Conservation (phyloP, 2,888 invertebrate species). For the Octonoba sinensis region DNA sequence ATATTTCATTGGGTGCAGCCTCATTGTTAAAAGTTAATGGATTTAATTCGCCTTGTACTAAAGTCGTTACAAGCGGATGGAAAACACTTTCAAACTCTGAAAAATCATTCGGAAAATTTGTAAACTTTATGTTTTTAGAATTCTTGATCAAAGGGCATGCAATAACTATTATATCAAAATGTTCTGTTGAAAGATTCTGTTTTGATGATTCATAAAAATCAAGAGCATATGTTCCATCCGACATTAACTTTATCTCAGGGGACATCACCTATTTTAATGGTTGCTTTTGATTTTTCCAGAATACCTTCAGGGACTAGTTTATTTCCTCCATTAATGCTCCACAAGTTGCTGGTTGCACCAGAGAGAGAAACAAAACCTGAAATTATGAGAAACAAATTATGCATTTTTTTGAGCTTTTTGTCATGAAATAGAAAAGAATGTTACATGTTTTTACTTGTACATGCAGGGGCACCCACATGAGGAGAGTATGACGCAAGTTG, state of each 20-base stretch:
- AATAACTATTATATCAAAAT: conserved; percentile 76
- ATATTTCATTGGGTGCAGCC: conserved; percentile 70
- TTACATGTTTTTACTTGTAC: no score
- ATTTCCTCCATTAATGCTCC: conserved; percentile 77
- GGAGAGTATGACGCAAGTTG: no score
- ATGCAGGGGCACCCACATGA: no score
- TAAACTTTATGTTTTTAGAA: conserved; percentile 73
- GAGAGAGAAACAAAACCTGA: conserved; percentile 75
- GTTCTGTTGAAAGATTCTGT: not conserved
- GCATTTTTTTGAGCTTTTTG: no score
- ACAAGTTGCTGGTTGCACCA: conserved; percentile 74
- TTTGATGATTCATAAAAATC: conserved; percentile 31
- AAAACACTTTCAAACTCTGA: conserved; percentile 71
- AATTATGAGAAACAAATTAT: conserved; percentile 69
- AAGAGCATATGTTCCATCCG: conserved; percentile 23
- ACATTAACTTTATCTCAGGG: conserved; percentile 58
- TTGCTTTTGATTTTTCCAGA: conserved; percentile 71
- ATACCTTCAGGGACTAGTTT: conserved; percentile 72
- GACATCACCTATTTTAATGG: conserved; percentile 66
- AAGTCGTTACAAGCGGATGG: conserved; percentile 75
- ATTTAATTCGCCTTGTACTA: conserved; percentile 75
- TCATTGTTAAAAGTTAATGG: conserved; percentile 69
- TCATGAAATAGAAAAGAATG: no score
- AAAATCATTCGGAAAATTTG: conserved; percentile 71
- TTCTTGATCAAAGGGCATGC: conserved; percentile 75